Evolutionary conservation across 2,888 invertebrate species (phyloP).

Genomic region (Sarcophaga carnaria): DNA sequence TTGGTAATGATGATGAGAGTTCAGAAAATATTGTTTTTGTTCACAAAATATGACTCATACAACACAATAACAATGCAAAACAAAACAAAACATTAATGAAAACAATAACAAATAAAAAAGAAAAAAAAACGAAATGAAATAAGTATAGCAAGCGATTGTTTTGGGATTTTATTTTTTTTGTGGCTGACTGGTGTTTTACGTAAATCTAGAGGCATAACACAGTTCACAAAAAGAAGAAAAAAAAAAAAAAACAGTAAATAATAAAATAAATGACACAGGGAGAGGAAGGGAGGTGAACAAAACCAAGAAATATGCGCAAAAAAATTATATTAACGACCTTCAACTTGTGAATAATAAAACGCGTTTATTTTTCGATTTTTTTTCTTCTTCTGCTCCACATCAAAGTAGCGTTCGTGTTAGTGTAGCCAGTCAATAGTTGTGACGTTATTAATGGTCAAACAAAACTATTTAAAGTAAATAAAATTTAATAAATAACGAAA

Average conservation of each 20-base stretch:
- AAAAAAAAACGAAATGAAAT: not conserved
- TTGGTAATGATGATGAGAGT: conserved; percentile 43
- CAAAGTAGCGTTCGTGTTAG: not conserved
- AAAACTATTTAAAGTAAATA: not conserved
- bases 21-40: conserved; percentile 38
- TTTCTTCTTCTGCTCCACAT: conserved; percentile 10
- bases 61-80: not conserved
- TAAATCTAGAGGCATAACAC: conserved; percentile 44
- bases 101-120: conserved; percentile 17
- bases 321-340: conserved; percentile 61
- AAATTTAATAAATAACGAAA: not conserved
- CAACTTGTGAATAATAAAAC: conserved; percentile 61
- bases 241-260: conserved; percentile 35
- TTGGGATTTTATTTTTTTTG: conserved; percentile 27
- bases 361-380: not conserved
- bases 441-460: conserved; percentile 14
- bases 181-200: conserved; percentile 26
- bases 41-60: conserved; percentile 58
- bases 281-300: not conserved
- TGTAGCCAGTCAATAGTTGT: conserved; percentile 1
- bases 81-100: conserved; percentile 41
- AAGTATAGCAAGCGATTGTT: conserved; percentile 30
- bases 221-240: conserved; percentile 10
- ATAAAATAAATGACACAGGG: not conserved
- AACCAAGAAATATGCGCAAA: conserved; percentile 41